A percentile compares a stretch with the other conserved stretches of the same genome.
Evolutionary conservation across 1,140 invertebrate species (phyloP).

Genomic region (Dreissena rostriformis): DNA sequence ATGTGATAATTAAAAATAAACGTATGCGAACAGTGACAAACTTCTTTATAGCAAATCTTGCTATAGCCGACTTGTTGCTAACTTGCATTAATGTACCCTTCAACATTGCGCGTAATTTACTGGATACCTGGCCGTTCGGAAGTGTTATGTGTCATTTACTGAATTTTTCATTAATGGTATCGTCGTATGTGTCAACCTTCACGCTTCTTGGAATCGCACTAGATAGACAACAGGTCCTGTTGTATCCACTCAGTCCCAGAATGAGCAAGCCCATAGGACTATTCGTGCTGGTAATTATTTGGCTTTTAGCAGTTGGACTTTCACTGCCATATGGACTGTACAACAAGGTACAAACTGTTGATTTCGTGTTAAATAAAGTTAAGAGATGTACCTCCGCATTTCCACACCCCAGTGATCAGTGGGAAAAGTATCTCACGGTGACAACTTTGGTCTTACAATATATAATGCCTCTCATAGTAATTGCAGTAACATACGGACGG

Average conservation of each 20-base stretch:
- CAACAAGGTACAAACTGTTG: conserved; percentile 65
- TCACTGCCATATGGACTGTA: conserved; percentile 82
- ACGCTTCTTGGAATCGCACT: conserved; percentile 83
- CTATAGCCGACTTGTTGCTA: conserved; percentile 94
- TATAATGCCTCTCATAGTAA: conserved; percentile 82
- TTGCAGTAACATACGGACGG: conserved; percentile 80
- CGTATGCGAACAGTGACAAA: conserved; percentile 99
- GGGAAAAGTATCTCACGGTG: conserved; percentile 80
- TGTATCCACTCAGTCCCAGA: conserved; percentile 81
- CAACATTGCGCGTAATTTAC: conserved; percentile 75
- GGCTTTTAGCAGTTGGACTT: conserved; percentile 80
- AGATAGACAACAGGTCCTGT: conserved; percentile 82
- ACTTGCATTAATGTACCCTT: conserved; percentile 92
- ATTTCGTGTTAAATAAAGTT: conserved; percentile 57
- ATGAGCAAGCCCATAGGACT: conserved; percentile 76
- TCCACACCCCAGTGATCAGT: conserved; percentile 65
- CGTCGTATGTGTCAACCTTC: conserved; percentile 83
- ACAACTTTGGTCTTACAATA: conserved; percentile 83
- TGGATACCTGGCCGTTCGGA: conserved; percentile 81
- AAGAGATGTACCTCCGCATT: conserved; percentile 78
- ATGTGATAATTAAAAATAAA: conserved; percentile 93
- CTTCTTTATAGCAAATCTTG: conserved; percentile 97
- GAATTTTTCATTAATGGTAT: conserved; percentile 81
- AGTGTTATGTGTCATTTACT: conserved; percentile 81
- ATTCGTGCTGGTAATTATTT: conserved; percentile 80